Percentiles rank a stretch among this genome's conserved stretches.
phyloP scores from a whole-genome alignment of 30 jellyfish, hydroid and myxozoan species.

The Catostylus mosaicus region DNA sequence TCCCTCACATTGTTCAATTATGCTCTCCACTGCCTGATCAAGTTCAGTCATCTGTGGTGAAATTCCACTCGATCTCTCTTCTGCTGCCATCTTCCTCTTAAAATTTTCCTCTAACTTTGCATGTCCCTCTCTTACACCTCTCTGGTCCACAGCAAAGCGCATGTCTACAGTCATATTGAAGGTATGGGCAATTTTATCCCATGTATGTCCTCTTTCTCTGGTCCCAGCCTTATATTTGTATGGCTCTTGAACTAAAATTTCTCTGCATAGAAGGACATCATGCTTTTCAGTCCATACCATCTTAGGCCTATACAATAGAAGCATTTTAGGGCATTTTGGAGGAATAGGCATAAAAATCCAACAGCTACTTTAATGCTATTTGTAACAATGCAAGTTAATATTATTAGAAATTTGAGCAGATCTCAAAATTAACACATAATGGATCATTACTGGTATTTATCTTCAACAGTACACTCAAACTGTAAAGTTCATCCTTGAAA shows the following conservation, averaged over 20 bases:
- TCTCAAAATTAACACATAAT: neutral
- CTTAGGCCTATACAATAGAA: slow-evolving; percentile 1
- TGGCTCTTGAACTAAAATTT: slow-evolving; percentile 2
- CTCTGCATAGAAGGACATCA: neutral
- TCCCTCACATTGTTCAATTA: slow-evolving; percentile 4
- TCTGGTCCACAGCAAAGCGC: slow-evolving; percentile 8
- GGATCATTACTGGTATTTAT: neutral
- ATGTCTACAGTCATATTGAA: neutral
- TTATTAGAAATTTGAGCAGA: neutral
- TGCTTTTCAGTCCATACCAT: neutral
- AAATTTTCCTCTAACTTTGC: neutral
- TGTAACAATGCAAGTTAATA: neutral
- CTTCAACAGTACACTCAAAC: neutral
- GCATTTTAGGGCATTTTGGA: neutral
- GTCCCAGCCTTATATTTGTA: neutral
- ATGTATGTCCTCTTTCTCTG: neutral
- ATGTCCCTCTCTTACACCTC: slow-evolving; percentile 35
- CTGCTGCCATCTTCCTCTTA: neutral
- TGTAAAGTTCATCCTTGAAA: neutral
- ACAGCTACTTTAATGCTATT: neutral
- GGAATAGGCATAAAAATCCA: neutral
- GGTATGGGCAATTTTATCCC: neutral
- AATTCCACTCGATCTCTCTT: slow-evolving; percentile 36
- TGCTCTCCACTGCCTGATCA: slow-evolving; percentile 13
- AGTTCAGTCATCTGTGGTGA: slow-evolving; percentile 15